A percentile compares a stretch with the other conserved stretches of the same genome.
phyloP scores from a whole-genome alignment of 2,888 invertebrate species.

The Phyllotreta cruciferae region DNA sequence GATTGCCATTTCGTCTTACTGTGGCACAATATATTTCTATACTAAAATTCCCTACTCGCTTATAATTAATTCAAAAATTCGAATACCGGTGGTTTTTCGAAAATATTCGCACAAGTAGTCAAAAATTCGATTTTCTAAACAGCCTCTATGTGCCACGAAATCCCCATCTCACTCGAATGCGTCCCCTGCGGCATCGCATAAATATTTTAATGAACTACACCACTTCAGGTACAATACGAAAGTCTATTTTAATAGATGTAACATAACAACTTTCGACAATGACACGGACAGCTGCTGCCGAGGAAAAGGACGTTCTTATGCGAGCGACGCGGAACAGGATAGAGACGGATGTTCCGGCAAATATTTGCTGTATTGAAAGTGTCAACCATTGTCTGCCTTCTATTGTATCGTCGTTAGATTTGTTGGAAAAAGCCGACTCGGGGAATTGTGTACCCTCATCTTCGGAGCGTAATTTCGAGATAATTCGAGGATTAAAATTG shows the following conservation, averaged over 20 bases:
- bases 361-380: constrained; percentile 61
- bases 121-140: constrained; percentile 13
- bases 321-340: constrained; percentile 40
- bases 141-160: constrained; percentile 10
- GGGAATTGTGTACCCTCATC: constrained; percentile 36
- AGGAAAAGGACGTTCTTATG: constrained; percentile 45
- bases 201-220: constrained; percentile 61
- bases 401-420: constrained; percentile 58
- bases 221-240: constrained; percentile 57
- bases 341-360: constrained; percentile 53
- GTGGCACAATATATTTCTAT: not conserved
- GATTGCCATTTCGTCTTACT: not conserved
- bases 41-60: not conserved
- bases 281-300: constrained; percentile 56
- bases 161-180: constrained; percentile 40
- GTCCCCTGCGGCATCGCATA: constrained; percentile 57
- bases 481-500: constrained; percentile 49
- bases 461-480: constrained; percentile 49
- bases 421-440: constrained; percentile 53
- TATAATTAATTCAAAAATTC: too few relatives aligned
- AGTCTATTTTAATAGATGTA: constrained; percentile 60
- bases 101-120: not conserved
- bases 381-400: constrained; percentile 59
- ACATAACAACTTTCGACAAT: constrained; percentile 57
- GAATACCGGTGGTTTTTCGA: too few relatives aligned